Conservation (phyloP, 2,888 invertebrate genomes). For the Nysson spinosus region DNA sequence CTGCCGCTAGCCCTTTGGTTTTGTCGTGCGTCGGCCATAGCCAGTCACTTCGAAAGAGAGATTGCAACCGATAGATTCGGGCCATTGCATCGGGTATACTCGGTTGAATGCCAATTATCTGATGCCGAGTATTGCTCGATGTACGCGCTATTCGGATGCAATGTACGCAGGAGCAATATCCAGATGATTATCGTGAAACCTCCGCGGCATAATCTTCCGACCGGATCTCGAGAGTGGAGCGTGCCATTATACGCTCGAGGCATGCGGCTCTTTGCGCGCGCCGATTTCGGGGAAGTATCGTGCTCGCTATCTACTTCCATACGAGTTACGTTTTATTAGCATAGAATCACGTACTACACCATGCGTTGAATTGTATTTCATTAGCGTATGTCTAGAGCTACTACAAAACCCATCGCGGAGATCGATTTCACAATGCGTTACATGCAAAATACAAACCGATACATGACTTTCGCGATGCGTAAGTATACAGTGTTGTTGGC, state of each 20-base stretch:
- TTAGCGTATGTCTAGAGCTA: not conserved
- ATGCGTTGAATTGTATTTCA: slow-evolving; percentile 8
- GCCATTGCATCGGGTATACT: slow-evolving; percentile 53
- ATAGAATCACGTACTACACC: not conserved
- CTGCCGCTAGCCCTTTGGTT: slow-evolving; percentile 41
- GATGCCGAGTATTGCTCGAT: slow-evolving; percentile 66
- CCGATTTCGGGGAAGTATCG: slow-evolving; percentile 43
- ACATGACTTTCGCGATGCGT: too few relatives aligned
- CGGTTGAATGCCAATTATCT: slow-evolving; percentile 74
- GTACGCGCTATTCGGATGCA: slow-evolving; percentile 62
- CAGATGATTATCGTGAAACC: slow-evolving; percentile 71
- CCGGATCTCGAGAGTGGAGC: slow-evolving; percentile 68
- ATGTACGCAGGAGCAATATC: slow-evolving; percentile 72
- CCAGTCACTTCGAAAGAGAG: slow-evolving; percentile 64
- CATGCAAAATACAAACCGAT: too few relatives aligned
- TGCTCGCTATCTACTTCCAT: not conserved
- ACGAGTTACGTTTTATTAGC: slow-evolving; percentile 17
- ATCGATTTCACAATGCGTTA: too few relatives aligned
- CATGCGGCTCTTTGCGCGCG: slow-evolving; percentile 18
- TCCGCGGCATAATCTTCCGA: slow-evolving; percentile 68
- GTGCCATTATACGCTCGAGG: slow-evolving; percentile 67
- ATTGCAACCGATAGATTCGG: slow-evolving; percentile 66
- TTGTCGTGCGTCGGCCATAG: slow-evolving; percentile 55
- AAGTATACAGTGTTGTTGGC: too few relatives aligned
- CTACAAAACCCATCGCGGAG: too few relatives aligned